Evolutionary conservation across 2,797 vertebrate genomes (phyloP), one percentile per base, ranked within the genome.

Genomic region (Octomys mimax): DNA sequence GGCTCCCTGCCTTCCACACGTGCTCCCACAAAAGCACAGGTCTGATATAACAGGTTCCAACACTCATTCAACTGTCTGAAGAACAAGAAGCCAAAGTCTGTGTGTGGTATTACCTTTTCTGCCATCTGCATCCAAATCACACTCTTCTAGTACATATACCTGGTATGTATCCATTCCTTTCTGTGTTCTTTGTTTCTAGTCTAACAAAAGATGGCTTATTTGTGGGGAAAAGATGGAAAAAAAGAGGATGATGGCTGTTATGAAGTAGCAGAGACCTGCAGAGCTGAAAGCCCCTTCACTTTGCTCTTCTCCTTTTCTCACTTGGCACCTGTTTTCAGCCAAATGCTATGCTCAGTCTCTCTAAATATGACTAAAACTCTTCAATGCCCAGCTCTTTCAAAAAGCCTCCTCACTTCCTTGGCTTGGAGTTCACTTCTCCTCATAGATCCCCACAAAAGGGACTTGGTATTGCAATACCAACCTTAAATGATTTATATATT

Each of bases 61-160:
- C 22, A 14, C 24, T 24, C 13, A 49, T 21, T 88, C 68, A 33
- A 57, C 14, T 89, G 8, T 64, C 18, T 73, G 33, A 12, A 93
- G 66, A 91, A 87, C 19, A 89, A 75, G 83, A 83, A 4, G 39
- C 59, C 42, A 8, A 33, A 14, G 5, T 75, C 22, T 92, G 6
- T 8, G 79, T 31, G 42, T 6, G 5, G 24, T 66, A 19, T 22
- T 22, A 57, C 33, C 8, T 80, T 87, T 19, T 83, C 80, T 22
- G 1, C 3, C 54, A 36, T 31, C 82, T 57, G 82, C 11, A 81
- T 71, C 68, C 80, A n/a, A 57, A 26, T 49, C 39, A 54, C 61
- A 12, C 33, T 39, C 16, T 18, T 4, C 4, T 1, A 59, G 0
- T 18, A n/a, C 33, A 86, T 0, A 24, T 13, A 6, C 18, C 24